Base-by-base conservation (phyloP, 2,888 invertebrate species). In the Dynastes grantii region DNA sequence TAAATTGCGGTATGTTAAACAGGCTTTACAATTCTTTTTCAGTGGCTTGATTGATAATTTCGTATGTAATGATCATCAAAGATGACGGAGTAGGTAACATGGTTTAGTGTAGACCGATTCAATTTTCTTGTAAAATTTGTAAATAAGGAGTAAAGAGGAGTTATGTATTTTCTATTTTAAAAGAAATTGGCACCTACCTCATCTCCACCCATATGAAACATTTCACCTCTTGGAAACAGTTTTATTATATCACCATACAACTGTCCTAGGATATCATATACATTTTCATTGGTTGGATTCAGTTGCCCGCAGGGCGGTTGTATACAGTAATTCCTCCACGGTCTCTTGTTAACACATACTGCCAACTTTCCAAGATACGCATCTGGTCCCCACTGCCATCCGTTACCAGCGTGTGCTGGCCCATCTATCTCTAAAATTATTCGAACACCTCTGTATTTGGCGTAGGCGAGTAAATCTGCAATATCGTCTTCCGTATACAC, bases 361-460 rank as follows among this genome's bases (percentile, higher is more conserved):
- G 92, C 92, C 79, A 94, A 89, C 79, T 93, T 90, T 29, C 94
- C 94, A 67, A 93, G 86, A 0, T 92, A 92, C 1, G 89, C 89
- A 13, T 87, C 85, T 3, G 88, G 87, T 2, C 96, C 96, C 95
- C 95, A 95, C 86, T 96, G 94, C 96, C 96, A 96, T 0, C 96
- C 96, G 81, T 93, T 94, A 32, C 95, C 95, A 0, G 95, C 93
- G 87, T 97, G 96, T 2, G 96, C 94, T 0, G 98, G 98, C 5
- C 95, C 94, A 88, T 97, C 97, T 53, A 97, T 92, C 90, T 98
- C 98, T 11, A 97, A 92, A 40, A 98, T 91, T 0, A 98, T 92
- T 53, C 97, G 91, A 4, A 98, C 93, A 1, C 98, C 98, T 58
- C 97, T 91, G 1, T 92, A 87, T 81, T 93, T 91, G 0, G 96